Base-by-base conservation (phyloP, 2,888 invertebrate species). In the Linyphia triangularis region DNA sequence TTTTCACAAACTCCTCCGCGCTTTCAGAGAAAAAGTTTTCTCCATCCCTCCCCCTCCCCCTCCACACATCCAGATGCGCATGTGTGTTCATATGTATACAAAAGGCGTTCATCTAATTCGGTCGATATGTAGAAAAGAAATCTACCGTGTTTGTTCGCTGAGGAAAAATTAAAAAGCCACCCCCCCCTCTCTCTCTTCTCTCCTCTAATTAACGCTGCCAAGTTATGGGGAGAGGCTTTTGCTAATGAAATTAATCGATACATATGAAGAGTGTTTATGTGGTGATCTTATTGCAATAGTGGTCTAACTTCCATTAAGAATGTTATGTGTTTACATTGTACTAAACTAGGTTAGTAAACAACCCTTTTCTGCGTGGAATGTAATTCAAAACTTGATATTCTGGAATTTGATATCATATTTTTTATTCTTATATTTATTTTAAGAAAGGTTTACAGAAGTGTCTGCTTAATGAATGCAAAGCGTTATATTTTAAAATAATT, bases 191-290 rank as follows among this genome's bases (percentile, higher is more conserved):
- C 59, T 82, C 72, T 72, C 13, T 13, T n/a, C 16, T 9, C 10
- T 19, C 67, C 59, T 82, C 72, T 72, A 82, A 72, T 82, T 72
- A 82, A 72, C 72, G 61, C 63, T 26, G n/a, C 69, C n/a, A 26
- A 22, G 19, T 19, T n/a, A 37, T 13, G n/a, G 9, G 59, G 70
- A 43, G 70, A 33, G 67, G 37, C n/a, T 67, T 33, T 69, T 43
- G 26, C 81, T 81, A 81, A 81, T 81, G 81, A 81, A 81, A 81
- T 81, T 70, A 70, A 81, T 81, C 81, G 81, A 81, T 81, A 70
- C 57, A 16, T 26, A 37, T 75, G 72, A 73, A 73, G 57, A 73
- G 72, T 57, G 72, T 75, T 75, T 75, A 37, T 33, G n/a, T n/a
- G n/a, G n/a, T n/a, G n/a, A n/a, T n/a, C n/a, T n/a, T n/a, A n/a